Evolutionary conservation across 2,113 vertebrate genomes (phyloP), one percentile per base, ranked within the genome.

Genomic region (Hippocampus comes): DNA sequence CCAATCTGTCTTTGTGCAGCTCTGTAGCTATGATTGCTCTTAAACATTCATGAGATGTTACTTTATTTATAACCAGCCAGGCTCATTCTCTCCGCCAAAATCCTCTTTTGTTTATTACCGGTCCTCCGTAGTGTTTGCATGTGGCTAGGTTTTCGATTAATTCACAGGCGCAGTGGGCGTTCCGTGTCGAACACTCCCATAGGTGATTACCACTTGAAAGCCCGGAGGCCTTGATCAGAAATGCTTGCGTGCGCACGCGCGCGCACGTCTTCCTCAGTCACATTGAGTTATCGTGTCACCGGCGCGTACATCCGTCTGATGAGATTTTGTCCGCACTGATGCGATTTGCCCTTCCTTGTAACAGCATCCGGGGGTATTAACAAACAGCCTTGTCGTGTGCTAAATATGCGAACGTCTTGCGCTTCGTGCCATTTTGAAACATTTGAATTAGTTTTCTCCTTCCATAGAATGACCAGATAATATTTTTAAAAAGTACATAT

Each of bases 21-120:
- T 86, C 86, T 78, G 68, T 82, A 67, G 70, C 83, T 82, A 77
- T 87, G 88, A 90, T 89, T 87, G 84, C 78, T 75, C 82, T 90
- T 66, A 90, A 91, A 90, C 90, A 91, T 91, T 91, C 82, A 91
- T 86, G 85, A 56, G 75, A 81, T 87, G 88, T 90, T 90, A 88
- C 79, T 89, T 92, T 89, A 91, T 90, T 91, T 90, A 30, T 8
- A 30, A 51, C 27, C 66, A 30, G 18, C 17, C 18, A 6, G 48
- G 25, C 23, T 34, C 18, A 34, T n/a, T 38, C 10, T 42, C 8
- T 11, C 4, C 20, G 5, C 34, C 34, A 38, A 42, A 42, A 21
- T 42, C 17, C 27, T 61, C 5, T 38, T 63, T 76, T 84, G 82
- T 88, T 78, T 75, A 2, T 70, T 57, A 27, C 75, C 53, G 61